Evolutionary conservation across 2,113 vertebrate species (phyloP), one percentile per base, ranked within the genome.

Genomic region (Puffinus mauretanicus): DNA sequence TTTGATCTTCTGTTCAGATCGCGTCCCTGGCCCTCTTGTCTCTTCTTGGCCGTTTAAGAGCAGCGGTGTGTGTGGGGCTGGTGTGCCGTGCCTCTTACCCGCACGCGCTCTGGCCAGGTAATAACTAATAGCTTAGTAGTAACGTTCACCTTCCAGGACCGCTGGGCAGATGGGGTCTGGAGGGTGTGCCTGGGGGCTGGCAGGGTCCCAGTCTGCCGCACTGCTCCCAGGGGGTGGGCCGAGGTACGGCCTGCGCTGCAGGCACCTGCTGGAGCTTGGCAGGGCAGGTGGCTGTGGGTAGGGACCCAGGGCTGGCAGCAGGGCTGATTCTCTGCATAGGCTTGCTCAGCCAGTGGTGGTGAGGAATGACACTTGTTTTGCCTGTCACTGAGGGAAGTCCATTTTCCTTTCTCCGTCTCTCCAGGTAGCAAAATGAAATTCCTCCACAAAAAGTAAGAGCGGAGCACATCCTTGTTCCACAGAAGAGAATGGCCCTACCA

Each of bases 351-450:
- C 3, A 8, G 19, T 25, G 49, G 22, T 14, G 24, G 16, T 29
- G 55, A 22, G 76, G 25, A 69, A 12, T 27, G 32, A 42, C 4
- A 0, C n/a, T 55, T 58, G 47, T 40, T 78, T 78, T 71, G 47
- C 22, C 30, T 67, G 27, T 72, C 26, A 2, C 80, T 89, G 16
- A 20, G 16, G 19, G 20, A 49, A 91, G 15, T 20, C n/a, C 14
- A 3, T 60, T 95, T 83, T 47, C 66, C 80, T 94, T 66, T 34
- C 84, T 96, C 82, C 47, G 7, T 95, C 82, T 93, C 81, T 94
- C 46, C 90, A 98, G 98, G 98, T 60, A 98, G 96, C 91, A 98
- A 98, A 96, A 98, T 98, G 98, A 98, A 98, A 95, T 98, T 98
- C 92, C 98, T 98, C 44, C 98, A 98, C 86, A 98, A 98, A 94